phyloP scores from a whole-genome alignment of 2,113 vertebrate genomes.

The Neogale vison region DNA sequence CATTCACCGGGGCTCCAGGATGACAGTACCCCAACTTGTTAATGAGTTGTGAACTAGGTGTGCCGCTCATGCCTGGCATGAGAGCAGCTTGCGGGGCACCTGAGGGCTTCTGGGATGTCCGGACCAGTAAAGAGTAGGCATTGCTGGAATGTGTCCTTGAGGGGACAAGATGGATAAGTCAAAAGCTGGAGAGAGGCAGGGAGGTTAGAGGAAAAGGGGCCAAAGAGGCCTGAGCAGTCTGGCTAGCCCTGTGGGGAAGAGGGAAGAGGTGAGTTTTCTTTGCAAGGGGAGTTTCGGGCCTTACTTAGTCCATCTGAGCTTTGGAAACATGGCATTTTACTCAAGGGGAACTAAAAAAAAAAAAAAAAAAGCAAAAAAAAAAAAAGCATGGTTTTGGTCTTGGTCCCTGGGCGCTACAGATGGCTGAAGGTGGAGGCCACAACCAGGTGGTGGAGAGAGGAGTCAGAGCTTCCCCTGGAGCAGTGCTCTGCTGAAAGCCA shows the following conservation, averaged over 20 bases:
- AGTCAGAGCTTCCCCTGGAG: not conserved
- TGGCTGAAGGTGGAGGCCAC: not conserved
- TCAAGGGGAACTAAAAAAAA: not conserved
- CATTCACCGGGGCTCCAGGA: not conserved
- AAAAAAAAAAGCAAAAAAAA: not conserved
- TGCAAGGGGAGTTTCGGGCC: not conserved
- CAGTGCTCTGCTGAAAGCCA: not conserved
- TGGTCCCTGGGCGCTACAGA: not conserved
- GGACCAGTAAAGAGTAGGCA: not conserved
- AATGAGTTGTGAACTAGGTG: not conserved
- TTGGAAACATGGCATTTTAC: conserved; percentile 30
- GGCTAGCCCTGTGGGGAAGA: not conserved
- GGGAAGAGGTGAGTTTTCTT: not conserved
- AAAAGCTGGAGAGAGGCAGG: not conserved
- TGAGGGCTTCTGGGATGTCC: not conserved
- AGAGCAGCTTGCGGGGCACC: not conserved
- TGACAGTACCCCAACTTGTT: not conserved
- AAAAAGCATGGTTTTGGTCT: not conserved
- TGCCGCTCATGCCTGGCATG: not conserved
- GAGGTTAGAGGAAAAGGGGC: not conserved
- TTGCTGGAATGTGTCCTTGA: not conserved
- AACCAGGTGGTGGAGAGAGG: not conserved
- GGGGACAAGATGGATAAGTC: not conserved
- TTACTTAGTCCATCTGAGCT: not conserved
- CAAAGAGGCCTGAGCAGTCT: not conserved